Evolutionary conservation across 2,888 invertebrate species (phyloP).

Genomic region (Psylliodes chrysocephalus): DNA sequence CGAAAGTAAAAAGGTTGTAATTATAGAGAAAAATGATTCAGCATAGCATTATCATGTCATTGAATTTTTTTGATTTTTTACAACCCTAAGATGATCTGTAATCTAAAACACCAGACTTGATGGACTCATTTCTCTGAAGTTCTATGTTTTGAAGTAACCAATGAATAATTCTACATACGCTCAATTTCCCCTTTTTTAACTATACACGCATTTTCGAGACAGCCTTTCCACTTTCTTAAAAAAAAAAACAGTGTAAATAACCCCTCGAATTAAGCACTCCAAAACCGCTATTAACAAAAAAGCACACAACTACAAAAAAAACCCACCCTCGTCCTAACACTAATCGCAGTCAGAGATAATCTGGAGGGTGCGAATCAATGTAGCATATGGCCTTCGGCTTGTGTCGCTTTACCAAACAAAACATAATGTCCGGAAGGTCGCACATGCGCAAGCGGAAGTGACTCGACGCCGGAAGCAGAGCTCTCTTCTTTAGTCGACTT

Average conservation of each 20-base stretch:
- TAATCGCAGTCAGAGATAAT: constrained; percentile 45
- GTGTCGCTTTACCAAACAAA: constrained; percentile 33
- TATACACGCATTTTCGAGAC: no score
- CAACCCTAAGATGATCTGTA: no score
- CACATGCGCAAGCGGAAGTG: constrained; percentile 52
- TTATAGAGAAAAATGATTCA: no score
- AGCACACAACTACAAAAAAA: constrained; percentile 14
- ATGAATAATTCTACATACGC: no score
- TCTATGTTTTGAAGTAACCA: no score
- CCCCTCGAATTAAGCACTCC: constrained; percentile 56
- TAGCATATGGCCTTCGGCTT: constrained; percentile 48
- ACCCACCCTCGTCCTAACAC: constrained; percentile 4
- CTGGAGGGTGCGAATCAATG: constrained; percentile 53
- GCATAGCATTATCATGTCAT: no score
- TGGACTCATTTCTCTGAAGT: no score
- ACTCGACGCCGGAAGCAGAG: constrained; percentile 47
- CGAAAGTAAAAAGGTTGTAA: no score
- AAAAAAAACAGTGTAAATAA: constrained; percentile 41
- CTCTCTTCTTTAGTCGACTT: constrained; percentile 43
- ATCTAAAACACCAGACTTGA: no score
- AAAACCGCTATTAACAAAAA: constrained; percentile 46
- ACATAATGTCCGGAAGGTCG: constrained; percentile 58
- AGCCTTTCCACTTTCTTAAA: not conserved
- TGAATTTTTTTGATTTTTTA: no score
- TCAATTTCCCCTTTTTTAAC: no score